Base-by-base conservation (phyloP, 2,888 invertebrate genomes). In the Xestia xanthographa region DNA sequence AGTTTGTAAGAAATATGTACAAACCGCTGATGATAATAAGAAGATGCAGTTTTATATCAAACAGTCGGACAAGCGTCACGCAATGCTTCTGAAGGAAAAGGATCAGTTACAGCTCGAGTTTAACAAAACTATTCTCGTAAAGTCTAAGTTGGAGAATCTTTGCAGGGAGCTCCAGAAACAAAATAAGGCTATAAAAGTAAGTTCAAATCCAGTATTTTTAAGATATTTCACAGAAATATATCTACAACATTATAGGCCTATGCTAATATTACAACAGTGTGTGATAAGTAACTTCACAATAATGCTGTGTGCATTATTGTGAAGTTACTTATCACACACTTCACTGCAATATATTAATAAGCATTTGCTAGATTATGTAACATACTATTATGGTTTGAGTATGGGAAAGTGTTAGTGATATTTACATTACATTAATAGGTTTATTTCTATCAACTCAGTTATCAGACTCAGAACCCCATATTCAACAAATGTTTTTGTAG, bases 111-210 rank as follows among this genome's bases (percentile, higher is more conserved):
- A 98, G 91, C 97, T 97, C 70, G 99, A 99, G 90, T 97, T 98
- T 82, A 98, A 98, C 86, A 99, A 98, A 94, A 97, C 98, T 68
- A 97, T 99, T 71, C 97, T 99, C 66, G 97, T 98, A 66, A 98
- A 98, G 84, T 98, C 98, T 43, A 98, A 98, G 91, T 95, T 99
- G 86, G 99, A 99, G 93, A 98, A 98, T 91, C 97, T 99, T 8
- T 99, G 99, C 92, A 96, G 99, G 17, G 99, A 99, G 93, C 97
- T 99, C 65, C 99, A 99, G 94, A 98, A 98, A 91, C 98, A 99
- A 89, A 99, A 99, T 92, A 99, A 99, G 93, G 97, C 98, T 69
- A 98, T 99, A 29, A 99, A 99, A 97, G 98, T 98, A 95, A 85
- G 87, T 43, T 9, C 29, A 56, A 26, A 29, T 58, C 6, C 3